These are phyloP conservation scores for Ahaetulla prasina DNA, from an alignment of 2,113 vertebrate genomes.

Conservation along the genomic window DNA sequence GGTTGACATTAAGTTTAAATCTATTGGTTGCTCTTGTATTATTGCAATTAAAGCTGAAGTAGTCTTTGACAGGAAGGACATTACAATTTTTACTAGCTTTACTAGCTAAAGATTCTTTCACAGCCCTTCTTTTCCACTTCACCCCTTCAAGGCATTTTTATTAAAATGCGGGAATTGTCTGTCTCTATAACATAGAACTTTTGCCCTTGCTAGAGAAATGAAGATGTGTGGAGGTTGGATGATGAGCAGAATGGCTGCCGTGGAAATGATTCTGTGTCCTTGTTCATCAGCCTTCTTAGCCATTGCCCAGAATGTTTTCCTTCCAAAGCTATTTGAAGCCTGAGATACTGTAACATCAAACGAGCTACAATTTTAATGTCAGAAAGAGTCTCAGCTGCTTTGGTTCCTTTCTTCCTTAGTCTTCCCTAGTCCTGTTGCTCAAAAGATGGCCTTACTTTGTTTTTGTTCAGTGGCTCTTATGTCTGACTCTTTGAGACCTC, in stretches of 20 bases:
- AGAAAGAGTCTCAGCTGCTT: background rate
- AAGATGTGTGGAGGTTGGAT: background rate
- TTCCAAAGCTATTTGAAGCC: background rate
- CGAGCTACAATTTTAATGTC: background rate
- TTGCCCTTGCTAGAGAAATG: background rate
- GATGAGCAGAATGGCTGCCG: background rate
- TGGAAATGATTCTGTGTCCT: background rate
- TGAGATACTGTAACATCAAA: background rate
- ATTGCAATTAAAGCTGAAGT: no score
- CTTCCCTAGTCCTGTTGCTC: background rate
- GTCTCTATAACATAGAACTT: background rate
- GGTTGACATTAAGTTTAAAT: no score
- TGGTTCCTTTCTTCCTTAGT: background rate
- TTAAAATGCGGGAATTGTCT: background rate
- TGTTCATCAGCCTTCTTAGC: background rate
- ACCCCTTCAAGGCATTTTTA: background rate
- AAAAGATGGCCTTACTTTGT: background rate
- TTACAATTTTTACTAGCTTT: no score
- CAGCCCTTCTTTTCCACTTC: background rate
- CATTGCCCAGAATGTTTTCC: background rate
- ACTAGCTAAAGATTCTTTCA: background rate
- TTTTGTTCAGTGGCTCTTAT: background rate
- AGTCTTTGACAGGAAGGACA: no score
- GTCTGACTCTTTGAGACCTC: background rate
- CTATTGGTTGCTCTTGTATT: no score